A percentile compares a stretch with the other conserved stretches of the same genome.
These are phyloP conservation scores for Tipula unca DNA, from an alignment of 2,888 invertebrate species.

Conservation along the genomic window DNA sequence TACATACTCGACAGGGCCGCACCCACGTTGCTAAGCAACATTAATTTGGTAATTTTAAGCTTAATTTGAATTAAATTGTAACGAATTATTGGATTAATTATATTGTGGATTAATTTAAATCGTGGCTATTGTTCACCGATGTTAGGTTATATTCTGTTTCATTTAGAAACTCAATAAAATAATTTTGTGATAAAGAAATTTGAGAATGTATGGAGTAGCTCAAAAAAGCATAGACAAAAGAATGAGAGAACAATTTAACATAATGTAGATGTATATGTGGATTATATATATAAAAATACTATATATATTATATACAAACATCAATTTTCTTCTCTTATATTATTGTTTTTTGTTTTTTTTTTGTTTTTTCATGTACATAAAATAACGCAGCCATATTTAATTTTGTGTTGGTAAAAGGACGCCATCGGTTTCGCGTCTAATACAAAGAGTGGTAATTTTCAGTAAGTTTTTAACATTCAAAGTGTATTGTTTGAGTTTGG, in stretches of 20 bases:
- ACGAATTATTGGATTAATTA: not conserved
- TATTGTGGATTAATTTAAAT: not conserved
- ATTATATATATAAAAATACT: not conserved
- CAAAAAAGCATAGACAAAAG: not conserved
- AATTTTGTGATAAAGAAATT: not conserved
- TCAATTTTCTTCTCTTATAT: not conserved
- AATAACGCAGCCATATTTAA: constrained; percentile 20
- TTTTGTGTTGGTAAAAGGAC: constrained; percentile 24
- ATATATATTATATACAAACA: not conserved
- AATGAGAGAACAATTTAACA: not conserved
- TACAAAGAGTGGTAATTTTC: constrained; percentile 21
- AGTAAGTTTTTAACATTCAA: constrained; percentile 24
- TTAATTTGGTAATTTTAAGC: not conserved
- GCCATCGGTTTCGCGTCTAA: constrained; percentile 23
- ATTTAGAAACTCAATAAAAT: not conserved
- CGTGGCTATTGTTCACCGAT: not conserved
- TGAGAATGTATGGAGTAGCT: not conserved
- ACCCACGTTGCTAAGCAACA: constrained; percentile 27
- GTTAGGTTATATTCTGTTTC: not conserved
- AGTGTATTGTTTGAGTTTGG: constrained; percentile 23
- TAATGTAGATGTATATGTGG: not conserved
- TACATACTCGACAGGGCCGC: constrained; percentile 23
- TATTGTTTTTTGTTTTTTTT: not conserved
- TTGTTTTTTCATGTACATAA: not conserved
- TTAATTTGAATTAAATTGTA: not conserved